Percentiles rank a stretch among this genome's conserved stretches.
These are phyloP conservation scores for Parelbella ahira DNA, from an alignment of 2,888 invertebrate genomes.

Conservation along the genomic window DNA sequence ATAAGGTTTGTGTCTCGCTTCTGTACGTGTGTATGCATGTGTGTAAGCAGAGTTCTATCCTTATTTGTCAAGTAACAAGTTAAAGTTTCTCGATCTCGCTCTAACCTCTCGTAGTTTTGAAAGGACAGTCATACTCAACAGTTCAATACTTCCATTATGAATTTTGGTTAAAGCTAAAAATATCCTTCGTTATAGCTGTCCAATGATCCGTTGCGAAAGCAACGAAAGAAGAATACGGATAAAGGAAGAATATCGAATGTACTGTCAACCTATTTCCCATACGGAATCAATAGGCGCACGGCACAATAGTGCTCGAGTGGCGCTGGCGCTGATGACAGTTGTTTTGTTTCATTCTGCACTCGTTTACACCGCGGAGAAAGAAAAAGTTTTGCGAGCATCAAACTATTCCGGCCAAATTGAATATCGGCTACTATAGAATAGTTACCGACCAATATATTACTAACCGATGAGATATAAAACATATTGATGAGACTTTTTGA, in stretches of 20 bases:
- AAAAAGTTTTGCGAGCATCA: slow-evolving; percentile 57
- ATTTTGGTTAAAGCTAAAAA: too few species aligned
- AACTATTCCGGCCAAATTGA: slow-evolving; percentile 64
- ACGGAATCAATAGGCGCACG: slow-evolving; percentile 40
- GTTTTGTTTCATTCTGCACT: slow-evolving; percentile 69
- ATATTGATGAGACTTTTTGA: too few species aligned
- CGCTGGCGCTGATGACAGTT: slow-evolving; percentile 71
- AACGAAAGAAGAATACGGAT: slow-evolving; percentile 7
- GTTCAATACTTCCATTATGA: too few species aligned
- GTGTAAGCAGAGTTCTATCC: too few species aligned
- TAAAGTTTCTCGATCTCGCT: too few species aligned
- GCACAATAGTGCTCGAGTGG: slow-evolving; percentile 40
- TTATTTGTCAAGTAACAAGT: too few species aligned
- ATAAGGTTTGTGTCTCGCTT: too few species aligned
- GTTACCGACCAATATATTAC: slow-evolving; percentile 30
- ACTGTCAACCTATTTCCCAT: slow-evolving; percentile 15
- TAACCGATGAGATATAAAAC: neutral
- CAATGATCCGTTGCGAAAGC: too few species aligned
- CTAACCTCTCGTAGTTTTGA: too few species aligned
- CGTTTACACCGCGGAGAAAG: slow-evolving; percentile 55
- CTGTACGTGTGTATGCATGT: too few species aligned
- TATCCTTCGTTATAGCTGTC: too few species aligned
- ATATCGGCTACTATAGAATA: slow-evolving; percentile 56
- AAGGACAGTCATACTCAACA: too few species aligned
- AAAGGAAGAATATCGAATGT: slow-evolving; percentile 11